phyloP scores from a whole-genome alignment of 2,113 vertebrate genomes.

The Cairina moschata region DNA sequence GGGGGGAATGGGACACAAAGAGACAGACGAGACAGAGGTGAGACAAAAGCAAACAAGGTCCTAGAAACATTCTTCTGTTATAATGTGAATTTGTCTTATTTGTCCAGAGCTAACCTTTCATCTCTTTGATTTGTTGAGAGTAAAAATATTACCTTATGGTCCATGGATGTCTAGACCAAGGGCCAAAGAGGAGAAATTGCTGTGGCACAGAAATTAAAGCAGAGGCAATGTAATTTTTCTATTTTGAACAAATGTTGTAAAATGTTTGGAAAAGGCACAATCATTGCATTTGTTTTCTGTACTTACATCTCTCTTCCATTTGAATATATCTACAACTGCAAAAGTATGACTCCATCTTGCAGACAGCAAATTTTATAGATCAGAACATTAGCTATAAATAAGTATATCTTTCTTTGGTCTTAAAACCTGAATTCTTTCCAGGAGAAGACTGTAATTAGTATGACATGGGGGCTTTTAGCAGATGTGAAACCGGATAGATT shows the following conservation, averaged over 20 bases:
- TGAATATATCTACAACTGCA: background rate
- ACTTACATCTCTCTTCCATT: background rate
- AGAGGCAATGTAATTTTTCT: background rate
- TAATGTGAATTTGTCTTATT: background rate
- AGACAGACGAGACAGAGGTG: background rate
- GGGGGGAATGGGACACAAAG: too few relatives aligned
- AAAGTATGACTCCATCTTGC: background rate
- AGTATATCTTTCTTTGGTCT: constrained; percentile 18
- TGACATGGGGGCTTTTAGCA: constrained; percentile 71
- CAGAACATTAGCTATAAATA: background rate
- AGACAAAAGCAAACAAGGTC: background rate
- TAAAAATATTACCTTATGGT: background rate
- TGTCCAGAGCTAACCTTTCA: background rate
- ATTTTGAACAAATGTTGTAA: background rate
- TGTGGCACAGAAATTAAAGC: background rate
- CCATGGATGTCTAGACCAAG: background rate
- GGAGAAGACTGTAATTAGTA: constrained; percentile 63
- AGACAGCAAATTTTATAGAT: background rate
- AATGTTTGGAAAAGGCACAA: background rate
- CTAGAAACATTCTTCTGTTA: background rate
- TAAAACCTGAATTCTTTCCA: constrained; percentile 54
- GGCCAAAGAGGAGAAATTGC: background rate
- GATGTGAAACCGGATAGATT: constrained; percentile 71
- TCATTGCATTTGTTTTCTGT: background rate
- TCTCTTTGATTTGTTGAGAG: background rate